Evolutionary conservation across 2,888 invertebrate genomes (phyloP).

Genomic region (Nemotelus pantherinus): DNA sequence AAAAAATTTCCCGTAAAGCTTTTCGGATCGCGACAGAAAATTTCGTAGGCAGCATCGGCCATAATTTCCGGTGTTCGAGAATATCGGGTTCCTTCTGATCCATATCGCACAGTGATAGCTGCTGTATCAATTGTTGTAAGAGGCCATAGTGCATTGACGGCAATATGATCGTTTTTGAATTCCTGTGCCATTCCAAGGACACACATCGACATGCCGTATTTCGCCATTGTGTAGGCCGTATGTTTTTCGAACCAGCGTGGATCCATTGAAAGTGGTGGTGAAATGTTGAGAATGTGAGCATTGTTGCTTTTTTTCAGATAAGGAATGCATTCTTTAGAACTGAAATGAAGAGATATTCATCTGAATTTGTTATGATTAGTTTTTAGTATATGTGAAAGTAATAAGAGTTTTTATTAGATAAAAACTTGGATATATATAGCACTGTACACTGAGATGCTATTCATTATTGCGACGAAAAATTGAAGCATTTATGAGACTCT

Average conservation of each 20-base stretch:
- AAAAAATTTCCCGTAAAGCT: slow-evolving; percentile 87
- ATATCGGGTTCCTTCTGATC: slow-evolving; percentile 63
- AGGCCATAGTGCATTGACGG: slow-evolving; percentile 97
- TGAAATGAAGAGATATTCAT: slow-evolving; percentile 61
- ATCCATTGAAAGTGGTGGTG: slow-evolving; percentile 91
- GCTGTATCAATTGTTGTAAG: slow-evolving; percentile 93
- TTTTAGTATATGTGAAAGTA: not conserved
- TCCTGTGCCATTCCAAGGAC: slow-evolving; percentile 96
- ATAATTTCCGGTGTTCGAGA: slow-evolving; percentile 64
- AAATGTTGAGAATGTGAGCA: slow-evolving; percentile 94
- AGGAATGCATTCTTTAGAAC: slow-evolving; percentile 90
- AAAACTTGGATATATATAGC: too few species aligned
- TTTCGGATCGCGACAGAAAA: slow-evolving; percentile 75
- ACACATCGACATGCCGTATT: slow-evolving; percentile 99
- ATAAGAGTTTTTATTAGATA: not conserved
- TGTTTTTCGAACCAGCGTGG: slow-evolving; percentile 89
- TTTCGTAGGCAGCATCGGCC: slow-evolving; percentile 62
- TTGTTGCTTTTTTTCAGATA: slow-evolving; percentile 85
- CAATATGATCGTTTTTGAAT: slow-evolving; percentile 82
- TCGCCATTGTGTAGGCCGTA: slow-evolving; percentile 97
- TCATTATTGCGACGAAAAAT: too few species aligned
- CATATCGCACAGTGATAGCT: slow-evolving; percentile 87
- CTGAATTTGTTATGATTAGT: too few species aligned
- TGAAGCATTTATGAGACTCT: too few species aligned
- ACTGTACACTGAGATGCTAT: too few species aligned